phyloP scores from a whole-genome alignment of 1,140 invertebrate genomes.

The Drosophila kohkoa region DNA sequence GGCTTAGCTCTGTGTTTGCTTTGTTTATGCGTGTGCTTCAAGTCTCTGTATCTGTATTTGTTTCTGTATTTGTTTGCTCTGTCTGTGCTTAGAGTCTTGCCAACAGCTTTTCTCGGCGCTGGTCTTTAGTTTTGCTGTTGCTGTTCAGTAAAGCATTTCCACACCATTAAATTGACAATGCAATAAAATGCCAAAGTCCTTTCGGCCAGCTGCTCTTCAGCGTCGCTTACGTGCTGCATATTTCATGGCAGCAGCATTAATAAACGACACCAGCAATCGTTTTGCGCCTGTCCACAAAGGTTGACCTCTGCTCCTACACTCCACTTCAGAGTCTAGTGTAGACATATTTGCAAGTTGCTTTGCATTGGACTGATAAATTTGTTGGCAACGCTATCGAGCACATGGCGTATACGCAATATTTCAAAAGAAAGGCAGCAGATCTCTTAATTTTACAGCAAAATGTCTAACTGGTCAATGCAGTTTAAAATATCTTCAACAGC shows the following conservation, averaged over 20 bases:
- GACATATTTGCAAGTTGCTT: constrained; percentile 12
- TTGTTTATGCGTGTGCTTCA: constrained; percentile 37
- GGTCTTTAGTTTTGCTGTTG: constrained; percentile 10
- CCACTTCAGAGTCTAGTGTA: background rate
- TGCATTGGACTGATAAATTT: background rate
- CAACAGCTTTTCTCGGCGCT: constrained; percentile 49
- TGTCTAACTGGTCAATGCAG: constrained; percentile 39
- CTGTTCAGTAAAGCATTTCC: constrained; percentile 71
- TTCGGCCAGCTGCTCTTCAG: constrained; percentile 52
- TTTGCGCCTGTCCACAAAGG: constrained; percentile 13
- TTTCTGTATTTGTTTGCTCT: constrained; percentile 27
- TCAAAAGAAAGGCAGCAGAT: constrained; percentile 46
- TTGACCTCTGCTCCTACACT: background rate
- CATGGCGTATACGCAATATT: constrained; percentile 46
- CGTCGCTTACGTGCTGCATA: constrained; percentile 50
- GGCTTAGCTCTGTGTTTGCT: constrained; percentile 56
- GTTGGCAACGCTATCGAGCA: constrained; percentile 14
- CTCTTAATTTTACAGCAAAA: constrained; percentile 76
- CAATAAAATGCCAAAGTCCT: constrained; percentile 71
- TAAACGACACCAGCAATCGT: constrained; percentile 27
- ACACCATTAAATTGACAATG: constrained; percentile 83
- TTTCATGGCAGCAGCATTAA: constrained; percentile 40
- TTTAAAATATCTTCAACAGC: constrained; percentile 67
- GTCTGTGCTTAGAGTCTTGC: constrained; percentile 17
- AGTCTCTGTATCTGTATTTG: constrained; percentile 22